These are phyloP conservation scores for Megalops atlanticus DNA, from an alignment of 2,113 vertebrate species.

Conservation along the genomic window DNA sequence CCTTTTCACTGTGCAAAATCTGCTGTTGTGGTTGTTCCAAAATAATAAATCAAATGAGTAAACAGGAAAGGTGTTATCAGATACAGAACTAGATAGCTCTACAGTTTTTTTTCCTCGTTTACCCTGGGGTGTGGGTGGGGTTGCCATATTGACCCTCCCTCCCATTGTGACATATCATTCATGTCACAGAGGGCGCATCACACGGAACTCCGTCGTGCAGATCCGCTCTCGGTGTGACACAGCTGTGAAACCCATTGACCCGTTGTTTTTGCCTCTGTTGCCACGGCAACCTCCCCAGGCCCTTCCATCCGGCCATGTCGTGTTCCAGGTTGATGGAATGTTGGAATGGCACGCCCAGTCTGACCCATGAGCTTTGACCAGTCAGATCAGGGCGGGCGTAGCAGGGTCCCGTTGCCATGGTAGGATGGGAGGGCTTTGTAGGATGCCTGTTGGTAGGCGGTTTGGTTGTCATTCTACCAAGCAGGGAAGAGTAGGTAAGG, in stretches of 20 bases:
- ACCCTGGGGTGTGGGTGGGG: neutral
- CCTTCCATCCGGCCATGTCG: neutral
- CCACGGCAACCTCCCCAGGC: neutral
- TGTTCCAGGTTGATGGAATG: neutral
- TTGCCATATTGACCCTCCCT: neutral
- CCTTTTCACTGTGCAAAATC: too few relatives aligned
- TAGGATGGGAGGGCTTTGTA: too few relatives aligned
- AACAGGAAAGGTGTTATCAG: too few relatives aligned
- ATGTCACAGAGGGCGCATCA: neutral
- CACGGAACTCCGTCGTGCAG: neutral
- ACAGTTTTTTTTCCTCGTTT: neutral
- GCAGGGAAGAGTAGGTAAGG: neutral
- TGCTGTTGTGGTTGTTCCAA: too few relatives aligned
- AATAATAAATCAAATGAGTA: too few relatives aligned
- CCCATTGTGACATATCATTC: neutral
- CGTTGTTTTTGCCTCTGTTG: neutral
- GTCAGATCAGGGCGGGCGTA: neutral
- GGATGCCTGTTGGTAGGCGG: too few relatives aligned
- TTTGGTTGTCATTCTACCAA: neutral
- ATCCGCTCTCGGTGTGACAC: neutral
- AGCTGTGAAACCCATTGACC: neutral
- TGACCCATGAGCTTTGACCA: neutral
- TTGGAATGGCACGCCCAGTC: neutral
- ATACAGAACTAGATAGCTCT: too few relatives aligned
- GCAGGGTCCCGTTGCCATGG: too few relatives aligned